Base-by-base conservation (phyloP, 2,888 invertebrate species). In the Amiota minor region DNA sequence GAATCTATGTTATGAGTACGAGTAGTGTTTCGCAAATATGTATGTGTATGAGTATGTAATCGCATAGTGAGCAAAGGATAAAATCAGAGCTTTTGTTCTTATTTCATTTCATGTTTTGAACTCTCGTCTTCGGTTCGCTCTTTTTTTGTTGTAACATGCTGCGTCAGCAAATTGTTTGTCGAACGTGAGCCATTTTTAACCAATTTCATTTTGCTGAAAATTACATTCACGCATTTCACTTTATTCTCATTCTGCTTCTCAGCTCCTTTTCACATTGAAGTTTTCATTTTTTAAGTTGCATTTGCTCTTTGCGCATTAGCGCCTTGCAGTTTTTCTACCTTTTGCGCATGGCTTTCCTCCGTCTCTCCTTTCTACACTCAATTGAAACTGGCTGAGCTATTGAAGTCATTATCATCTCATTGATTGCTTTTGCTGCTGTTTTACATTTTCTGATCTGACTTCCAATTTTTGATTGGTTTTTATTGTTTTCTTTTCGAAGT, bases 161-260 rank as follows among this genome's bases (percentile, higher is more conserved):
- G 72, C 73, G 68, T 77, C 75, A 75, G 80, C 77, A 80, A 82
- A 81, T 79, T 82, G 81, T 83, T 79, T 79, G 80, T 72, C 69
- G 78, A 77, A 82, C 84, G 82, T 84, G 83, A 49, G 72, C 59
- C 12, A 49, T 67, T 14, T 12, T 49, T 70, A 49, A 35, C 46
- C 72, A 69, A 49, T 65, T 72, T 61, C 75, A 73, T n/a, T 67
- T 71, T 56, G 62, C 62, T 70, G 70, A 74, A 70, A 71, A 23
- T 23, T 23, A 2, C 23, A 23, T 74, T 76, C 76, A 55, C 59
- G 35, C 35, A 9, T 11, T 55, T 72, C 72, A 64, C 50, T 14
- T 0, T 16, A 4, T 16, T 56, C 56, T 18, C 1, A 4, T 50
- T 67, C 9, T 23, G 61, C 61, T 61, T 35, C 18, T 1, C 16